These are phyloP conservation scores for Enteromius thamalakanensis DNA, from an alignment of 2,797 vertebrate species.

Conservation along the genomic window DNA sequence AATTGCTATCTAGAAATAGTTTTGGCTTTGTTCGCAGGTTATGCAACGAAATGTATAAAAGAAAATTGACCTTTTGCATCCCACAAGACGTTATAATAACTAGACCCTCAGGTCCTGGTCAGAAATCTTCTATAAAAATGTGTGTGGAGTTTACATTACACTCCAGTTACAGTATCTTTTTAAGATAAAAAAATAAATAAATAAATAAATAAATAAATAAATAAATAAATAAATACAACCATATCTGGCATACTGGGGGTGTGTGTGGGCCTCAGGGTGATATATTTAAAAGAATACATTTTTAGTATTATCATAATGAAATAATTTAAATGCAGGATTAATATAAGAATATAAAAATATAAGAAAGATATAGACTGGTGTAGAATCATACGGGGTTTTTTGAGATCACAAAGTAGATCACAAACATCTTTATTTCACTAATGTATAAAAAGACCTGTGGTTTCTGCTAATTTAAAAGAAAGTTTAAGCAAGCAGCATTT, in stretches of 20 bases:
- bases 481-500: not conserved
- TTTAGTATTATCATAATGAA: not conserved
- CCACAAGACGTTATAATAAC: not conserved
- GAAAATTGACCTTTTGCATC: not conserved
- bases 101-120: not conserved
- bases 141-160: too few species aligned
- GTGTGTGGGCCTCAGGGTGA: not conserved
- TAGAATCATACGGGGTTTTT: not conserved
- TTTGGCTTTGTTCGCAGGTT: not conserved
- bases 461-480: not conserved
- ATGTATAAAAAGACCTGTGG: too few species aligned
- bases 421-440: not conserved
- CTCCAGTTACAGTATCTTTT: not conserved
- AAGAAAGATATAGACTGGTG: not conserved
- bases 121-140: not conserved
- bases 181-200: not conserved
- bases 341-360: not conserved
- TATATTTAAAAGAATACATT: not conserved
- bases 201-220: not conserved
- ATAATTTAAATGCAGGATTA: not conserved
- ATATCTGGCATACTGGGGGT: not conserved
- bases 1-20: not conserved
- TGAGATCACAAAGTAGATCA: not conserved
- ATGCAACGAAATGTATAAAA: not conserved
- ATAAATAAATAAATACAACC: not conserved